phyloP scores from a whole-genome alignment of 2,113 vertebrate genomes.

The Cephalophus harveyi region DNA sequence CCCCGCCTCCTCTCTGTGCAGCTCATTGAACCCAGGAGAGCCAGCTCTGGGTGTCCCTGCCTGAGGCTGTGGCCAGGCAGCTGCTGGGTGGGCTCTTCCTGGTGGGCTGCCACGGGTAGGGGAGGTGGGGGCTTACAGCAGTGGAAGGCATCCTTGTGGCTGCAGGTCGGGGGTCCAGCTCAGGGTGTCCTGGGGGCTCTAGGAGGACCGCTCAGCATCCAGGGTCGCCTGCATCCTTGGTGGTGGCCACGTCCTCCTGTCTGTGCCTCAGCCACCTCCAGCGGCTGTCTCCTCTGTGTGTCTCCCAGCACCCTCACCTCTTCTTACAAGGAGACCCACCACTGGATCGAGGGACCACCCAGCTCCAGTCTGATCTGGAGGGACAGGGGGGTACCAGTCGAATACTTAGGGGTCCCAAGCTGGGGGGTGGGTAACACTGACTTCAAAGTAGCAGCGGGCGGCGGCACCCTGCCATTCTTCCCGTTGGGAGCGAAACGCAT shows the following conservation, averaged over 20 bases:
- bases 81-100: not conserved
- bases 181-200: not conserved
- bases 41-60: not conserved
- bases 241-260: not conserved
- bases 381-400: not conserved
- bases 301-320: not conserved
- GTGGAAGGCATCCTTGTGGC: not conserved
- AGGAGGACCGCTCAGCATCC: not conserved
- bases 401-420: not conserved
- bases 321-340: not conserved
- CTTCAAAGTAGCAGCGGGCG: not conserved
- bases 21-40: not conserved
- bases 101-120: not conserved
- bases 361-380: not conserved
- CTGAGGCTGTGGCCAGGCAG: not conserved
- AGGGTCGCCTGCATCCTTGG: not conserved
- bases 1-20: not conserved
- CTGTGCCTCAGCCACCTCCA: not conserved
- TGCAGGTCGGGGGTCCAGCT: not conserved
- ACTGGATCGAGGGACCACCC: not conserved
- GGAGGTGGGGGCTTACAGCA: not conserved
- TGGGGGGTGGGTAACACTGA: not conserved
- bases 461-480: not conserved
- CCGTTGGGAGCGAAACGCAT: accelerated
- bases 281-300: not conserved